A percentile compares a stretch with the other conserved stretches of the same genome.
These are phyloP conservation scores for Heliconius eleuchia DNA, from an alignment of 1,140 invertebrate genomes.

Conservation along the genomic window DNA sequence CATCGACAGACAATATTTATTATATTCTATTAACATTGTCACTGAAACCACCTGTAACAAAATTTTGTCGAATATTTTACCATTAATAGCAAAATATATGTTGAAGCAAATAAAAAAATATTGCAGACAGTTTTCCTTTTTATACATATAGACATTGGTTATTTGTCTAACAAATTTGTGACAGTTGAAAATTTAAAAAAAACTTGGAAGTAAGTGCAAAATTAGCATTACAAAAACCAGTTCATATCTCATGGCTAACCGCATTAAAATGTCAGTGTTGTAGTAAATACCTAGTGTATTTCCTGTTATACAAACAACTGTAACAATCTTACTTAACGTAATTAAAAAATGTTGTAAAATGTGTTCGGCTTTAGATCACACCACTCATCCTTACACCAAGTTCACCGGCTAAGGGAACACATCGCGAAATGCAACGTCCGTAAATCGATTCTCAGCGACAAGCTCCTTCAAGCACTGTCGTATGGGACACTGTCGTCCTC, in stretches of 20 bases:
- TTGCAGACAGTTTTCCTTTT: neutral
- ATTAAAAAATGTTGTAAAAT: conserved; percentile 22
- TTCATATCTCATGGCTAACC: conserved; percentile 60
- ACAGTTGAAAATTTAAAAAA: conserved; percentile 11
- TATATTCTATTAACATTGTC: too few species aligned
- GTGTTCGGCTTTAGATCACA: too few species aligned
- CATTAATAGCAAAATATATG: too few species aligned
- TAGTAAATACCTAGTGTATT: conserved; percentile 36
- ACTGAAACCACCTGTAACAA: too few species aligned
- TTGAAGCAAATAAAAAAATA: neutral
- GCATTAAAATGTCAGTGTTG: conserved; percentile 35
- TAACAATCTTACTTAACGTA: conserved; percentile 32
- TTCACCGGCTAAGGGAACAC: too few species aligned
- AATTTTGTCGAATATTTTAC: too few species aligned
- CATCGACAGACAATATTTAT: too few species aligned
- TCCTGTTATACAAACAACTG: conserved; percentile 39
- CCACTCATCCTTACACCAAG: too few species aligned
- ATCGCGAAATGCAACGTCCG: too few species aligned
- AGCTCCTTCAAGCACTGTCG: too few species aligned
- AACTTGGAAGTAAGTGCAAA: conserved; percentile 45
- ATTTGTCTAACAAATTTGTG: conserved; percentile 4
- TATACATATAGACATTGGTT: neutral
- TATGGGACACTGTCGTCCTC: too few species aligned
- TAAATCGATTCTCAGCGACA: too few species aligned
- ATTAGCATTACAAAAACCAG: conserved; percentile 61